A percentile compares a stretch with the other conserved stretches of the same genome.
Conservation (phyloP, 1,140 invertebrate genomes). For the Delia radicum region DNA sequence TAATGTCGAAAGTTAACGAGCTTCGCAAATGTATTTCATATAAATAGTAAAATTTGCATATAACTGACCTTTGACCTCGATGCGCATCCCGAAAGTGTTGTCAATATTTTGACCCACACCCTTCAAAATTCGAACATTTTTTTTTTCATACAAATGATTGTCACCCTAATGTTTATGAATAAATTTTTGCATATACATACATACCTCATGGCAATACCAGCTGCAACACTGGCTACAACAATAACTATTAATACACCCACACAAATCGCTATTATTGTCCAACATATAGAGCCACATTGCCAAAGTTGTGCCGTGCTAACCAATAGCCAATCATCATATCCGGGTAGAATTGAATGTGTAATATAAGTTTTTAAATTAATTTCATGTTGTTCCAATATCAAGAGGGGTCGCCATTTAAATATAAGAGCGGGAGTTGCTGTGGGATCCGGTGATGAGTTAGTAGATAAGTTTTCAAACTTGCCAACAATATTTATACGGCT, state of each 20-base stretch:
- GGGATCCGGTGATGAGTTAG: neutral
- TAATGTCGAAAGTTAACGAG: no score
- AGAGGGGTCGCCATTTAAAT: conserved; percentile 47
- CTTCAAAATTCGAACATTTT: no score
- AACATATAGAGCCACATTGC: conserved; percentile 52
- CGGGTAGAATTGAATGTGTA: conserved; percentile 49
- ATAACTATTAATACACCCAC: conserved; percentile 42
- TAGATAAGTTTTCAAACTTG: neutral
- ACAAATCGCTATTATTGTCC: conserved; percentile 48
- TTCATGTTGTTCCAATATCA: conserved; percentile 45
- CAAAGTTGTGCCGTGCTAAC: conserved; percentile 45
- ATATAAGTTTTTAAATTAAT: conserved; percentile 36
- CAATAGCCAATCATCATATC: conserved; percentile 50
- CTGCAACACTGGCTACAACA: conserved; percentile 44
- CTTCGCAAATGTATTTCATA: no score
- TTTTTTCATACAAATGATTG: no score
- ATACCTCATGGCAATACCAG: conserved; percentile 50
- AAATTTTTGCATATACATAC: conserved; percentile 26
- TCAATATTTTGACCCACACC: no score
- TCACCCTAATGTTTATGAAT: no score
- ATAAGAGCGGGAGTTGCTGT: conserved; percentile 1
- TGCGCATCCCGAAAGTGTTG: no score
- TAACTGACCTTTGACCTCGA: no score
- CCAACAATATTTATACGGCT: neutral
- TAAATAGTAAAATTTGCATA: no score